phyloP scores from a whole-genome alignment of 2,113 vertebrate species.

The Prunella himalayana region DNA sequence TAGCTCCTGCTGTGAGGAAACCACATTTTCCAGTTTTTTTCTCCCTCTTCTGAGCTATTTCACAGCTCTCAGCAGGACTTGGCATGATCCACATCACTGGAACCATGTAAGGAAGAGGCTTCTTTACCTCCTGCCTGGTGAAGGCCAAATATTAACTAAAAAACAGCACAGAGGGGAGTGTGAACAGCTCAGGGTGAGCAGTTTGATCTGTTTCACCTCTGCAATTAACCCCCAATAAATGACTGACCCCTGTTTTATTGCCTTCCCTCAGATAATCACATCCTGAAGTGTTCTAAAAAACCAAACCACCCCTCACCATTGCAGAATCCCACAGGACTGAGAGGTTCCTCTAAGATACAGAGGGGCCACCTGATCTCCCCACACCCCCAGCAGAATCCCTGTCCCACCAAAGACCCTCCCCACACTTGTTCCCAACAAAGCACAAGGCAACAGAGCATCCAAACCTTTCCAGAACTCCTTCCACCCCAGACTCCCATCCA shows the following conservation, averaged over 20 bases:
- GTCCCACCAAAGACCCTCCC: neutral
- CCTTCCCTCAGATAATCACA: neutral
- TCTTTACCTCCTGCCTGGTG: neutral
- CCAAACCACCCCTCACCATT: neutral
- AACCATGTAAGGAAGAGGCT: neutral
- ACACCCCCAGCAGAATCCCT: accelerated
- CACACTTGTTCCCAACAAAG: neutral
- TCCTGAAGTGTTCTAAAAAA: neutral
- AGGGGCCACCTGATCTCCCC: neutral
- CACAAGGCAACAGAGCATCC: neutral
- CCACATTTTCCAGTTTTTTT: neutral
- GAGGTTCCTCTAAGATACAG: neutral
- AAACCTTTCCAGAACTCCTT: neutral
- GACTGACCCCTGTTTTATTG: neutral
- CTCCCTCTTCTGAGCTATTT: neutral
- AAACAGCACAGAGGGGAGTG: neutral
- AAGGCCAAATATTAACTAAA: neutral
- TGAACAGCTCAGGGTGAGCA: neutral
- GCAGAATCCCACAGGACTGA: neutral
- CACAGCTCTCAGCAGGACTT: neutral
- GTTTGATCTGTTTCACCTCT: neutral
- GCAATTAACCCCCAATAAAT: neutral
- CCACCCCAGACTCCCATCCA: neutral
- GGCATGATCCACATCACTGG: neutral
- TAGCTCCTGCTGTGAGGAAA: neutral